Conservation (phyloP, 1,140 invertebrate species). For the Mercenaria mercenaria region DNA sequence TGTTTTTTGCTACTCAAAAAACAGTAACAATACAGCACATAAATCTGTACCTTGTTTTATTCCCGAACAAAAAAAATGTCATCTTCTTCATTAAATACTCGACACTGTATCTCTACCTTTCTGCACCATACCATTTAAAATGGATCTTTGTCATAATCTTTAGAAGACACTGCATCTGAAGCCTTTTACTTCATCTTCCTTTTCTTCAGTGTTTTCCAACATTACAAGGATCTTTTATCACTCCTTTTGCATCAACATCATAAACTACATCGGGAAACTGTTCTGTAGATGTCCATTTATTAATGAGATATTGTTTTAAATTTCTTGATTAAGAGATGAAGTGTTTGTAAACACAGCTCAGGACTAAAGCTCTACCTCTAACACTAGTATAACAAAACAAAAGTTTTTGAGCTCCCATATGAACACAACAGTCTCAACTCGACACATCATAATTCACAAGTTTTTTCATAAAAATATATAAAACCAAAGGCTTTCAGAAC, state of each 20-base stretch:
- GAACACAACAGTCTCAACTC: slow-evolving; percentile 4
- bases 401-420: slow-evolving; percentile 12
- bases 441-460: neutral
- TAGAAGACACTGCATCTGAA: neutral
- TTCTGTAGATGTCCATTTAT: neutral
- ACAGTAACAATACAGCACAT: neutral
- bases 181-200: neutral
- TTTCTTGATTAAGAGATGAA: too few species aligned
- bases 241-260: neutral
- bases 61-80: neutral
- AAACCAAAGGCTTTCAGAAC: slow-evolving; percentile 13
- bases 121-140: neutral
- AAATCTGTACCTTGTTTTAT: neutral
- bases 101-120: neutral
- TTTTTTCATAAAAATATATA: neutral
- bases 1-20: neutral
- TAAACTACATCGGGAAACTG: neutral
- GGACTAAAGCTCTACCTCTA: neutral
- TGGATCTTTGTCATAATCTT: neutral
- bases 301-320: too few species aligned
- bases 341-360: too few species aligned
- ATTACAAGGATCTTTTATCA: neutral
- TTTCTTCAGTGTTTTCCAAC: neutral
- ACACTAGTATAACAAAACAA: neutral
- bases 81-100: neutral